Evolutionary conservation across 2,797 vertebrate genomes (phyloP), one percentile per base, ranked within the genome.

Genomic region (Toxotes lorentzi): DNA sequence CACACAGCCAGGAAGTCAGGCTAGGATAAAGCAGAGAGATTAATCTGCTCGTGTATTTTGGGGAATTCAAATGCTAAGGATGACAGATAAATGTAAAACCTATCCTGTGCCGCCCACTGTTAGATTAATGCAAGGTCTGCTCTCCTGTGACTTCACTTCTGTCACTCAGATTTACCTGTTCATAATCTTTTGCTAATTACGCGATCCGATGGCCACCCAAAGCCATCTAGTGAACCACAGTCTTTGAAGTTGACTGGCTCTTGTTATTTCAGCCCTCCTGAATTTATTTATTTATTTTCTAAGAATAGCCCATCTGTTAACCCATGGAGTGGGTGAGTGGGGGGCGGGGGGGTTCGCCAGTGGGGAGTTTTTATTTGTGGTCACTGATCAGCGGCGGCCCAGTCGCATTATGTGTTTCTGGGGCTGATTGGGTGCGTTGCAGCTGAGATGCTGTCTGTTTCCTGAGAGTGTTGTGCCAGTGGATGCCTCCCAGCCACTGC

Each of bases 291-390:
- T 76, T 68, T 81, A 45, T 78, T 78, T 67, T 71, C 82, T 74
- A 83, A 85, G 82, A 88, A 82, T 80, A 86, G 75, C 70, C 83
- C 87, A 90, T 86, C 79, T 91, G 89, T 85, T 79, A n/a, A 75
- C 85, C 19, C 30, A 21, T 35, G 9, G 24, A 62, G 45, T 40
- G 70, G 30, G 16, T 10, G 17, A 12, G 16, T 8, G 5, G 23
- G 13, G 5, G 34, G 48, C 13, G 9, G 30, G 40, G 40, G 69
- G 24, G 68, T 2, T 4, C 12, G 68, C 74, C 71, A 27, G 61
- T 35, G 71, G 88, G 78, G 81, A 68, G 66, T 63, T 60, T 83
- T 83, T 83, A 82, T 87, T 79, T 77, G 74, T 90, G 86, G 86
- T 90, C 86, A 88, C 74, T 88, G 85, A 88, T 89, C 75, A 83